Evolutionary conservation across 2,113 vertebrate species (phyloP).

Genomic region (Ammodytes marinus): DNA sequence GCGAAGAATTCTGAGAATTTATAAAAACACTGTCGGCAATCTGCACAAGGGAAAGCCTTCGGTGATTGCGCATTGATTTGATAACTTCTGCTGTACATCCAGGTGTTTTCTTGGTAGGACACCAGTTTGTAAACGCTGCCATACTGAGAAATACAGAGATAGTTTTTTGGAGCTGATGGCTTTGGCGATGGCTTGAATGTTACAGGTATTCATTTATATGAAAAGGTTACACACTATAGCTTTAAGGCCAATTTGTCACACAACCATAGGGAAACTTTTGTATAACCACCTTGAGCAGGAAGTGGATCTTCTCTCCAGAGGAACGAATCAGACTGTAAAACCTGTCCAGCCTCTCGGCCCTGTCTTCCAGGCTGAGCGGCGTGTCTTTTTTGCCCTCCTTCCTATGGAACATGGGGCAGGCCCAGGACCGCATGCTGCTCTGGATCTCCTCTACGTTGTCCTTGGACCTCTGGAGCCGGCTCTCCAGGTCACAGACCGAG

Average conservation of each 20-base stretch:
- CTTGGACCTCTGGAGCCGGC: conserved; percentile 88
- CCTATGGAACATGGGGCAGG: conserved; percentile 88
- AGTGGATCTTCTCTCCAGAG: conserved; percentile 89
- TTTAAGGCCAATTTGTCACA: conserved; percentile 1
- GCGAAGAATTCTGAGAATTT: too few relatives aligned
- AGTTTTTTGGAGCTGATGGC: too few relatives aligned
- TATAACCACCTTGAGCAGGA: conserved; percentile 86
- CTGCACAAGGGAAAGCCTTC: too few relatives aligned
- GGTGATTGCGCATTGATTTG: too few relatives aligned
- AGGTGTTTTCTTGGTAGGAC: too few relatives aligned
- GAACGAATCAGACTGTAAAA: conserved; percentile 84
- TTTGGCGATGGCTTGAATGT: too few relatives aligned
- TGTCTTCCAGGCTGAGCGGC: conserved; percentile 89
- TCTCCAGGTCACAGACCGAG: conserved; percentile 87
- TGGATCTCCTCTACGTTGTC: conserved; percentile 91
- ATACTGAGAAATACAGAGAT: too few relatives aligned
- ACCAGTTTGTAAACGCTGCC: too few relatives aligned
- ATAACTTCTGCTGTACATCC: too few relatives aligned
- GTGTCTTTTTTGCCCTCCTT: conserved; percentile 90
- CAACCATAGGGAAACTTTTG: neutral
- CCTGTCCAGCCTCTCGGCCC: conserved; percentile 82
- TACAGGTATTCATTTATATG: too few relatives aligned
- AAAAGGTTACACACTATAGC: too few relatives aligned
- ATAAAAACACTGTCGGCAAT: too few relatives aligned
- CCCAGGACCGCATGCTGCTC: conserved; percentile 87